Evolutionary conservation across 1,140 invertebrate species (phyloP), one percentile per base, ranked within the genome.

Genomic region (Drosophila pachea): DNA sequence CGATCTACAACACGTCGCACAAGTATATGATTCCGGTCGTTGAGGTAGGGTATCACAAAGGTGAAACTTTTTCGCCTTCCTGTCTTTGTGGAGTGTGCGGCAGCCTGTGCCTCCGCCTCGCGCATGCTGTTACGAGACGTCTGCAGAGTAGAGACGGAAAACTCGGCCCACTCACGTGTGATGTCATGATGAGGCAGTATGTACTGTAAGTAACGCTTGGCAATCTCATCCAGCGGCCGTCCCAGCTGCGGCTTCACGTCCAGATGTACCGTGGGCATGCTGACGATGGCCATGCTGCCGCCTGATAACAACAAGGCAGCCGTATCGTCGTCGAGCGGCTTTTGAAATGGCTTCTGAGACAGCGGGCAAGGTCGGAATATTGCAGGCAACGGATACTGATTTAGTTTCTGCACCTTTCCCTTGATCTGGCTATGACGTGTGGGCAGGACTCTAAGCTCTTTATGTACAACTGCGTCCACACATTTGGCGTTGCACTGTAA

Each of bases 91-190:
- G 73, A 62, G 29, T 67, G 58, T 0, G 68, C 60, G 31, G 70
- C 31, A 3, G 76, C 79, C 42, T 77, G 67, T 14, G 68, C 68
- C 35, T 83, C 70, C 2, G 78, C 78, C 5, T 77, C 82, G 4
- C 68, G 66, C 73, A 78, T 66, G 36, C 67, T 68, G 5, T 60
- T 54, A 0, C 63, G 74, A 2, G 75, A 58, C 49, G 67, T 53
- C 29, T 74, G 78, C 40, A 89, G 36, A 29, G 87, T 88, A 9
- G 88, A 89, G 4, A 89, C 82, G 43, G 87, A 87, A n/a, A 89
- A 89, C 59, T 89, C 79, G 3, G 88, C 88, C 88, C 88, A 89
- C 38, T 89, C 88, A 7, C 86, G 73, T 0, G 88, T 78, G 7
- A 89, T 89, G 29, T 88, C 77, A 38, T 88, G 72, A 59, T 87